Evolutionary conservation across 2,888 invertebrate species (phyloP), one percentile per base, ranked within the genome.

Genomic region (Meandrusa payeni): DNA sequence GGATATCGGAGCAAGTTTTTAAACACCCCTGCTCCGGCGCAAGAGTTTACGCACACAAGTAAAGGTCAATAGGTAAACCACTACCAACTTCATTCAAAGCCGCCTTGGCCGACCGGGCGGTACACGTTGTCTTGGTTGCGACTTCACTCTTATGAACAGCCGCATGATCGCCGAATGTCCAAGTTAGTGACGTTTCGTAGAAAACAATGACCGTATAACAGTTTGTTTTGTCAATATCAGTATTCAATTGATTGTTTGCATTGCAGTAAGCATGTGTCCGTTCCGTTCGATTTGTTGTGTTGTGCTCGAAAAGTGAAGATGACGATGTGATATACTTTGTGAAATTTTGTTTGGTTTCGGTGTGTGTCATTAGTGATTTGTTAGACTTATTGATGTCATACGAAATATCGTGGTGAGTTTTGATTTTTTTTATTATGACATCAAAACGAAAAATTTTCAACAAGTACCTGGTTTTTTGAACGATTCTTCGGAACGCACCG

Each of bases 171-270:
- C 68, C 39, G 22, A 32, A 32, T 27, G 39, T 55, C 55, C 62
- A 62, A 48, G 50, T 69, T 69, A 69, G 69, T 81, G 81, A 85
- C 82, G 81, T 81, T 72, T 64, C 45, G 47, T 51, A 54, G 69
- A 70, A 22, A 55, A 79, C 75, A 74, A 72, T 74, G 64, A 65
- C 65, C 62, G 56, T 70, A 67, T 64, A 62, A 59, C 57, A 64
- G 60, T 69, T 74, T 78, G 82, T 81, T 83, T 76, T 77, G 79
- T 82, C 78, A 79, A 83, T 82, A 81, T 53, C 57, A 59, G 55
- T 51, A 51, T 49, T 27, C 36, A 31, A 22, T 44, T 41, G 51
- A 52, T 49, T 51, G 56, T 55, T 51, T 48, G 44, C 31, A 42
- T 34, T 47, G 33, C 29, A 41, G 28, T 24, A 41, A 27, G 31